A percentile compares a stretch with the other conserved stretches of the same genome.
Evolutionary conservation across 1,140 invertebrate species (phyloP).

Genomic region (Acromyrmex heyeri): DNA sequence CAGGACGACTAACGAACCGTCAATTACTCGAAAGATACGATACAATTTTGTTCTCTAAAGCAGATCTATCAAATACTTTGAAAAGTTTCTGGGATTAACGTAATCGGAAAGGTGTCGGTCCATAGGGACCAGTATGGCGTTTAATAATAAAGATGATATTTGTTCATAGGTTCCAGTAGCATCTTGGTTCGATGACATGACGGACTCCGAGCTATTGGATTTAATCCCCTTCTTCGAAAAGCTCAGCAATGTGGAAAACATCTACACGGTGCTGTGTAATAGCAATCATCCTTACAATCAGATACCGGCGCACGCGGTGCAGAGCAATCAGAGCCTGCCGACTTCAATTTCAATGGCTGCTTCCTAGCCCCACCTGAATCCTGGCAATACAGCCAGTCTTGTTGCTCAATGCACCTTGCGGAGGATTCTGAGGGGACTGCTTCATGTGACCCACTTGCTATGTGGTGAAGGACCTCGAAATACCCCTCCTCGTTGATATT

Average conservation of each 20-base stretch:
- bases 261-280: conserved; percentile 96
- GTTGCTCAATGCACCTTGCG: conserved; percentile 82
- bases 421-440: conserved; percentile 80
- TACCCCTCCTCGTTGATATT: conserved; percentile 67
- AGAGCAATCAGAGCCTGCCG: conserved; percentile 82
- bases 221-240: conserved; percentile 98
- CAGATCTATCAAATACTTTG: too few species aligned
- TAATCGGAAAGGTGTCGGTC: too few species aligned
- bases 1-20: too few species aligned
- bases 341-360: conserved; percentile 82
- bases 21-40: too few species aligned
- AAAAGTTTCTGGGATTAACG: too few species aligned
- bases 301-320: conserved; percentile 75
- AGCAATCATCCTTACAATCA: conserved; percentile 94
- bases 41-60: too few species aligned
- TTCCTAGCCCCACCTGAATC: conserved; percentile 84
- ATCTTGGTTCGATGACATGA: conserved; percentile 99
- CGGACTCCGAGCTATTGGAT: conserved; percentile 97
- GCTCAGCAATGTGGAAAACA: conserved; percentile 97
- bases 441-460: conserved; percentile 78
- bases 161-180: conserved; percentile 95
- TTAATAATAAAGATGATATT: neutral
- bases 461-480: conserved; percentile 69
- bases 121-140: too few species aligned
- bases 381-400: conserved; percentile 83